Conservation (phyloP, 2,888 invertebrate genomes). For the Teinopalpus imperialis region DNA sequence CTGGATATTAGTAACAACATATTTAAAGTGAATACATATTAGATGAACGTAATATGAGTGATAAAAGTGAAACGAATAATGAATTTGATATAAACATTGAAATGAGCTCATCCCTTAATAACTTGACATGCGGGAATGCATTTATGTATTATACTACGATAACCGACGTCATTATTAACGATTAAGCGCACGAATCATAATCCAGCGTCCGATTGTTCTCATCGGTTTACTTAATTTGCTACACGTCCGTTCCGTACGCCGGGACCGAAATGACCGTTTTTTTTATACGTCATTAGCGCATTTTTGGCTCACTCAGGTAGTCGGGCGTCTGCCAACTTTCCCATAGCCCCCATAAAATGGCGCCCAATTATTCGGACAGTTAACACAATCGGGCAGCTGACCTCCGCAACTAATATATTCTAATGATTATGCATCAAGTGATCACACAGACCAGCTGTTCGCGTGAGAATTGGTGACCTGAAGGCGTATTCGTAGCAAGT, state of each 20-base stretch:
- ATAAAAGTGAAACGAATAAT: too few species aligned
- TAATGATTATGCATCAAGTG: constrained; percentile 58
- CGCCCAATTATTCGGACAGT: constrained; percentile 49
- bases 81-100: too few species aligned
- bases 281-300: constrained; percentile 22
- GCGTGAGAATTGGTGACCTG: constrained; percentile 63
- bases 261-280: constrained; percentile 24
- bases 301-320: constrained; percentile 52
- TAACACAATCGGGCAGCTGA: constrained; percentile 67
- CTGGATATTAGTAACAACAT: too few species aligned
- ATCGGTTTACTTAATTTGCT: constrained; percentile 54
- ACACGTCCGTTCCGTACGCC: constrained; percentile 56
- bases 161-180: constrained; percentile 17
- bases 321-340: constrained; percentile 48
- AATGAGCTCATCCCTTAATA: constrained; percentile 24
- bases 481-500: constrained; percentile 76
- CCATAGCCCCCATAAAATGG: constrained; percentile 44
- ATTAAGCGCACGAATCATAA: constrained; percentile 19
- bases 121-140: too few species aligned
- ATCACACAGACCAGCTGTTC: constrained; percentile 58
- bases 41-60: too few species aligned
- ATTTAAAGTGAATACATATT: too few species aligned
- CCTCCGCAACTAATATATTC: constrained; percentile 71
- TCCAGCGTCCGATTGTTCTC: constrained; percentile 31
- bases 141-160: constrained; percentile 14